These are phyloP conservation scores for Hippocampus zosterae DNA, from an alignment of 2,113 vertebrate genomes.

Conservation along the genomic window DNA sequence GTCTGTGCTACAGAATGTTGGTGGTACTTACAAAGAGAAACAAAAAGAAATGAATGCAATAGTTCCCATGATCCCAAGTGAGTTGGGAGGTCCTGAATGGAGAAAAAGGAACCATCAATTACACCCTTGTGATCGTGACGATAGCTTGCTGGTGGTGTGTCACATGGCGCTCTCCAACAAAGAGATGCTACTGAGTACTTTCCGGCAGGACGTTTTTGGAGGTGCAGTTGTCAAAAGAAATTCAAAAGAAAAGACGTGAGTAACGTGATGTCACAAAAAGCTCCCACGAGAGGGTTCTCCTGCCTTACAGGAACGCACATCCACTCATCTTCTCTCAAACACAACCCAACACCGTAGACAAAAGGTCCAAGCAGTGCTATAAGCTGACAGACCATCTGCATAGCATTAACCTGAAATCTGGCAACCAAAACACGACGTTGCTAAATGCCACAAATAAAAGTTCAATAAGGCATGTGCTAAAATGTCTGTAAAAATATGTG, in stretches of 20 bases:
- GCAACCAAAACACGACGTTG: constrained; percentile 34
- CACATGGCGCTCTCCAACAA: constrained; percentile 26
- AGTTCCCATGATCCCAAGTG: constrained; percentile 36
- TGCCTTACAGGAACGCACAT: constrained; percentile 30
- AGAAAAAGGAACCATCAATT: constrained; percentile 20
- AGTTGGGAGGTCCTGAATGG: constrained; percentile 13
- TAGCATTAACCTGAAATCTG: constrained; percentile 60
- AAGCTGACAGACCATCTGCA: constrained; percentile 54
- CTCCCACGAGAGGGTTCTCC: constrained; percentile 19
- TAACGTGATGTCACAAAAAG: background rate
- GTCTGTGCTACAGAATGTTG: constrained; percentile 13
- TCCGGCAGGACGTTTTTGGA: constrained; percentile 14
- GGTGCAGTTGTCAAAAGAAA: constrained; percentile 8
- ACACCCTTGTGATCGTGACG: constrained; percentile 24
- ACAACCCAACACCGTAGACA: constrained; percentile 22
- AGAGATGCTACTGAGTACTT: constrained; percentile 26
- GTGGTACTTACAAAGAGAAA: constrained; percentile 34
- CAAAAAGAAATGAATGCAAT: constrained; percentile 27
- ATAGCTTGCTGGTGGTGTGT: constrained; percentile 54
- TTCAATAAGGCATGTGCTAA: constrained; percentile 51
- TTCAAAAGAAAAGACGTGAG: background rate
- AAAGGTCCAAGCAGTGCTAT: constrained; percentile 33
- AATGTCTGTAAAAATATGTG: constrained; percentile 49
- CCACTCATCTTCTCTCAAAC: constrained; percentile 23
- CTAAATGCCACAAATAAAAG: constrained; percentile 47